Conservation (phyloP, 2,797 vertebrate species). For the Amniataba percoides region DNA sequence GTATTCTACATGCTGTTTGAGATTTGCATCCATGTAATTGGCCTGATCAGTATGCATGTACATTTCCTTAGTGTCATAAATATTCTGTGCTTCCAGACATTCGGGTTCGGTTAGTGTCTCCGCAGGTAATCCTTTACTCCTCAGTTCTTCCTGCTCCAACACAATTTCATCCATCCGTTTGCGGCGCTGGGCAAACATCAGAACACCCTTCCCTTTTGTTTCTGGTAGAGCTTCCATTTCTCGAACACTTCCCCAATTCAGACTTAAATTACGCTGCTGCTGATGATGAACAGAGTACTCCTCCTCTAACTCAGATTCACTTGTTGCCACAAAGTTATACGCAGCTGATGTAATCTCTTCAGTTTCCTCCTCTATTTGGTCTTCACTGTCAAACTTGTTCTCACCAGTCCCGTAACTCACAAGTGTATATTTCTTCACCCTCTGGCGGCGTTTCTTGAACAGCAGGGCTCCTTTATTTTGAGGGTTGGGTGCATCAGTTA, state of each 20-base stretch:
- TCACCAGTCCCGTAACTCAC: constrained; percentile 94
- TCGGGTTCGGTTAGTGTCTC: constrained; percentile 71
- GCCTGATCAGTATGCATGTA: constrained; percentile 62
- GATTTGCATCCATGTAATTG: constrained; percentile 79
- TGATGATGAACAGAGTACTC: constrained; percentile 85
- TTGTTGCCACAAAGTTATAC: constrained; percentile 85
- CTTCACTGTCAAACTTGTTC: constrained; percentile 80
- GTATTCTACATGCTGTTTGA: constrained; percentile 65
- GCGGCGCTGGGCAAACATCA: constrained; percentile 95
- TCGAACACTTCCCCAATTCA: constrained; percentile 86
- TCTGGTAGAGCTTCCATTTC: constrained; percentile 93
- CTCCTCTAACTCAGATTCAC: constrained; percentile 91
- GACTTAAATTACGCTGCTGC: constrained; percentile 79
- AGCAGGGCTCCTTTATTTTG: constrained; percentile 93
- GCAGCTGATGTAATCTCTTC: constrained; percentile 82
- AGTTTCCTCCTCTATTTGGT: constrained; percentile 81
- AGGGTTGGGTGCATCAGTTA: constrained; percentile 91
- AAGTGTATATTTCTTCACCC: constrained; percentile 92
- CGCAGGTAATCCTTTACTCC: constrained; percentile 74
- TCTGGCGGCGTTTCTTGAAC: constrained; percentile 92
- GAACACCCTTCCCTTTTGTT: constrained; percentile 92
- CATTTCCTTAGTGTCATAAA: constrained; percentile 60
- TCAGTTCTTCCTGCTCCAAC: constrained; percentile 90
- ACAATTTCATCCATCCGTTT: constrained; percentile 93
- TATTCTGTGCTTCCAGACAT: constrained; percentile 38